These are phyloP conservation scores for Laticauda colubrina DNA, from an alignment of 2,113 vertebrate genomes.

Conservation along the genomic window DNA sequence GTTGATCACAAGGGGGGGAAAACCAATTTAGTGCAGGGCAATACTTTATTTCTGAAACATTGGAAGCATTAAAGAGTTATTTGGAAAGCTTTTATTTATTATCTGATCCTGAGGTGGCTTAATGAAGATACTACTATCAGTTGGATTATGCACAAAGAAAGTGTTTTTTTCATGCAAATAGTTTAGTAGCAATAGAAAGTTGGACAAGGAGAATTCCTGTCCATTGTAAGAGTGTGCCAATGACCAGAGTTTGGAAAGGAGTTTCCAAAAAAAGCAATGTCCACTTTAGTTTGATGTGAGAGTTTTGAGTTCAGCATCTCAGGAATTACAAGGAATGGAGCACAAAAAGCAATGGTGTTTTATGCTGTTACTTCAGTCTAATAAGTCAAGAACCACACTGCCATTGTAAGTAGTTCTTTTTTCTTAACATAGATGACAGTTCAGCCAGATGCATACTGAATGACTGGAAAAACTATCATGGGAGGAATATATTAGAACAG, in stretches of 20 bases:
- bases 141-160: not conserved
- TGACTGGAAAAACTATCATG: not conserved
- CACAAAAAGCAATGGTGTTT: not conserved
- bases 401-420: conserved; percentile 4
- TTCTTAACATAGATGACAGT: not conserved
- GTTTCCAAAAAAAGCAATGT: not conserved
- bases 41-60: not conserved
- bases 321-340: not conserved
- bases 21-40: not conserved
- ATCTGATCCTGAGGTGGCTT: not conserved
- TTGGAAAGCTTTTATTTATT: not conserved
- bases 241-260: not conserved
- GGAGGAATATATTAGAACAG: not conserved
- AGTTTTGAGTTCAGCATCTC: not conserved
- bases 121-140: not conserved
- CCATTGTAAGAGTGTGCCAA: not conserved
- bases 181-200: not conserved
- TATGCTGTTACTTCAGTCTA: not conserved
- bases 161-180: not conserved
- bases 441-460: not conserved
- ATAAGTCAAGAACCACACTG: not conserved
- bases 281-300: not conserved
- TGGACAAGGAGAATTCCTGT: not conserved
- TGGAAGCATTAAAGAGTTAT: not conserved
- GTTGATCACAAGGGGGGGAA: not conserved